These are phyloP conservation scores for Otolemur garnettii DNA, from an alignment of 2,113 vertebrate species.

Conservation along the genomic window DNA sequence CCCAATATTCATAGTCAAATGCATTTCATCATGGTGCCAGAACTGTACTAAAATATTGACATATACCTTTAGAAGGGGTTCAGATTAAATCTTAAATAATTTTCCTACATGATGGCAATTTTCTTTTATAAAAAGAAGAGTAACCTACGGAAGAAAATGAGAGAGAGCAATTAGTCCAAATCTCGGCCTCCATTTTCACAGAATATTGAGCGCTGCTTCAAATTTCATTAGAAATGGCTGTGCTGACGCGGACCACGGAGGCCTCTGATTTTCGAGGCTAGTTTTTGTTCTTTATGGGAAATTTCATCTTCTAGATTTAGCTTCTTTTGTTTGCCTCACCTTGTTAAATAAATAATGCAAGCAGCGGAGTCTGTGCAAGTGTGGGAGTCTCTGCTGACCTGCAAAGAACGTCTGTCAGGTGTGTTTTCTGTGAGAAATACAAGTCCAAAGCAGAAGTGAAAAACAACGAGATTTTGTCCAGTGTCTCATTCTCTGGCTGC, in stretches of 20 bases:
- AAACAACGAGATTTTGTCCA: constrained; percentile 54
- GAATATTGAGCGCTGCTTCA: not conserved
- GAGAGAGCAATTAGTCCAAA: not conserved
- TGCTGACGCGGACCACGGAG: not conserved
- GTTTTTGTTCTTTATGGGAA: not conserved
- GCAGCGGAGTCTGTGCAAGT: not conserved
- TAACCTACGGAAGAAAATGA: not conserved
- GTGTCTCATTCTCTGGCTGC: constrained; percentile 31
- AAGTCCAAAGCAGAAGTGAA: constrained; percentile 54
- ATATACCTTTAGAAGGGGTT: not conserved
- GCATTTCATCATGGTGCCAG: not conserved
- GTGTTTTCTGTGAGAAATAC: constrained; percentile 68
- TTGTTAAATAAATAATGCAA: constrained; percentile 72
- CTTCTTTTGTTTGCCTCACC: constrained; percentile 20
- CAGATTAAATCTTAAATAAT: constrained; percentile 20
- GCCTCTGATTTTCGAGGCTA: not conserved
- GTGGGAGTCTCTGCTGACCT: constrained; percentile 65
- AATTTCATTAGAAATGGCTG: not conserved
- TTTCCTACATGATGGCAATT: not conserved
- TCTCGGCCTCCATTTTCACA: not conserved
- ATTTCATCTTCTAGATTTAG: constrained; percentile 46
- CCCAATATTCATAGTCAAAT: not conserved
- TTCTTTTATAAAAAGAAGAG: constrained; percentile 23
- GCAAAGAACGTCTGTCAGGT: constrained; percentile 70
- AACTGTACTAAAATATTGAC: not conserved